These are phyloP conservation scores for Alaudala cheleensis DNA, from an alignment of 2,113 vertebrate species.

Conservation along the genomic window DNA sequence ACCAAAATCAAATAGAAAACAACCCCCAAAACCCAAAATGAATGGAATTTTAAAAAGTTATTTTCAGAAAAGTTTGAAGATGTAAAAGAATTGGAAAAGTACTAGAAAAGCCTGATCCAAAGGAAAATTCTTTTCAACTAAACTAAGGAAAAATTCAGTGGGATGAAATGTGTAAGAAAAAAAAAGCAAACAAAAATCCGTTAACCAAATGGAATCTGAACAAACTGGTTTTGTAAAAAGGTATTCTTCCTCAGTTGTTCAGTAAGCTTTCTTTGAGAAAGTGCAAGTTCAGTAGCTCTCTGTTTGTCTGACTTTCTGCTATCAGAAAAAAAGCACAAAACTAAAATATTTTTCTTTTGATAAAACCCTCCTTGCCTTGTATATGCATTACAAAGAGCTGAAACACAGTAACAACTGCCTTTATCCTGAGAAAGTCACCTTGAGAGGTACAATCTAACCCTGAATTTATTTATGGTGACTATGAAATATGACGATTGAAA, in stretches of 20 bases:
- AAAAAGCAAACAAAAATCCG: not conserved
- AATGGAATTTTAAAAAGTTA: not conserved
- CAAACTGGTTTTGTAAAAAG: not conserved
- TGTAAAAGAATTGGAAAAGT: not conserved
- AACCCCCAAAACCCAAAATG: not conserved
- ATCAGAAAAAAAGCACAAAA: not conserved
- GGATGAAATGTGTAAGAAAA: not conserved
- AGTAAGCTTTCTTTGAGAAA: not conserved
- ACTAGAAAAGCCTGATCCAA: not conserved
- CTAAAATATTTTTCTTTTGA: slow-evolving; percentile 14
- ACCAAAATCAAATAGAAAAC: not conserved
- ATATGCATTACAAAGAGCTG: slow-evolving; percentile 4
- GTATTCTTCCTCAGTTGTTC: not conserved
- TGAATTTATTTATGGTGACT: slow-evolving; percentile 33
- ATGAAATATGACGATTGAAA: slow-evolving; percentile 1
- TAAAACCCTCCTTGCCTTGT: not conserved
- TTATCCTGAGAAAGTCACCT: slow-evolving; percentile 41
- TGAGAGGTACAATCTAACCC: slow-evolving; percentile 27
- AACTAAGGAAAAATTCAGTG: not conserved
- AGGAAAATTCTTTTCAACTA: not conserved
- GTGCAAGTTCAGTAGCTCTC: not conserved
- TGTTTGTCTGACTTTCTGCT: not conserved
- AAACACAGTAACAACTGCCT: slow-evolving; percentile 1
- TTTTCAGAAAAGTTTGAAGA: not conserved
- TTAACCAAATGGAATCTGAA: not conserved